phyloP scores from a whole-genome alignment of 1,140 invertebrate genomes.

The Neodiprion fabricii region DNA sequence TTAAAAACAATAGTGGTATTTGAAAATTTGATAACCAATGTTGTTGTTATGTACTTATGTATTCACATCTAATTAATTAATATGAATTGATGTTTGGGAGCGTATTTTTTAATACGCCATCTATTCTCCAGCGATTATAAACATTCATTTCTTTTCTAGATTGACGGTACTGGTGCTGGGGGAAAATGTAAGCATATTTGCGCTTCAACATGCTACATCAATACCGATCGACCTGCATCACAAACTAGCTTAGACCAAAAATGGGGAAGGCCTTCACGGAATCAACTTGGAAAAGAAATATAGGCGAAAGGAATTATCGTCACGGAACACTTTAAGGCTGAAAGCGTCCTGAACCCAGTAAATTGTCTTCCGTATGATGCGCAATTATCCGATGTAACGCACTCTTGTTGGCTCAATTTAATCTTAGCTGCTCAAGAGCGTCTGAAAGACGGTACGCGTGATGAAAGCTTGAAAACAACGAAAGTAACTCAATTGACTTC shows the following conservation, averaged over 20 bases:
- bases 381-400: constrained; percentile 9
- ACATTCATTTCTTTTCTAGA: no score
- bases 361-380: background rate
- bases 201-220: no score
- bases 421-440: background rate
- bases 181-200: no score
- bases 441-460: constrained; percentile 5
- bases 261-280: no score
- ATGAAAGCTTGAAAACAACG: background rate
- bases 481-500: constrained; percentile 15
- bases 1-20: constrained; percentile 8
- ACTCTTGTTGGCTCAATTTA: no score
- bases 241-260: no score
- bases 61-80: constrained; percentile 8
- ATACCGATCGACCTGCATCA: no score
- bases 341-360: background rate
- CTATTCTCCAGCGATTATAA: constrained; percentile 16
- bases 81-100: background rate
- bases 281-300: no score
- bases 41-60: constrained; percentile 15
- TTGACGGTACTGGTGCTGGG: no score
- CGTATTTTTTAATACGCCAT: constrained; percentile 14
- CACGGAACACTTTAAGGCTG: constrained; percentile 19
- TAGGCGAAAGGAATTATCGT: constrained; percentile 9
- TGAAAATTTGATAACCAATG: constrained; percentile 14